A percentile compares a stretch with the other conserved stretches of the same genome.
Conservation (phyloP, 2,113 vertebrate genomes). For the Athene noctua region DNA sequence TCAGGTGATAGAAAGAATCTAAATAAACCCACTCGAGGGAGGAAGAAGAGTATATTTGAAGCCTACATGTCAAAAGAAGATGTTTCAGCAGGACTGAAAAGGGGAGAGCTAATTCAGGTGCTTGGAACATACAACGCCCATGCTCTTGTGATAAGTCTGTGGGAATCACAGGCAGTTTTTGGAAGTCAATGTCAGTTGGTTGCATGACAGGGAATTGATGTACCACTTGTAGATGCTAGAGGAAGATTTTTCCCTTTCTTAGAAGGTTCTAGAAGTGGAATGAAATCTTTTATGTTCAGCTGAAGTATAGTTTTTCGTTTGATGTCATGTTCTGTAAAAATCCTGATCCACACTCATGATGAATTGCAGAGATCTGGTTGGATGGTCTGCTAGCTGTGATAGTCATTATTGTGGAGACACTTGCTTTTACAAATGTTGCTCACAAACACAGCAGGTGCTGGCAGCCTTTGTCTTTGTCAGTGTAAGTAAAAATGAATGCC, state of each 20-base stretch:
- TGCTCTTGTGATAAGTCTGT: not conserved
- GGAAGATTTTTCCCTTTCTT: not conserved
- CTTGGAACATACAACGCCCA: not conserved
- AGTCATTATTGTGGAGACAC: not conserved
- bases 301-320: not conserved
- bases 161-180: not conserved
- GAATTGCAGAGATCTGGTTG: not conserved
- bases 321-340: not conserved
- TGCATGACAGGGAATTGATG: not conserved
- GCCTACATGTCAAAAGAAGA: constrained; percentile 84
- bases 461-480: not conserved
- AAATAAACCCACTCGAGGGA: constrained; percentile 75
- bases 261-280: not conserved
- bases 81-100: constrained; percentile 89
- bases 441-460: not conserved
- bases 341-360: not conserved
- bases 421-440: not conserved
- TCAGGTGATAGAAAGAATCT: constrained; percentile 76
- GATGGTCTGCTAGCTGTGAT: not conserved
- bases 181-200: not conserved
- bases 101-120: constrained; percentile 91
- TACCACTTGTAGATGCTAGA: not conserved
- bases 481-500: not conserved
- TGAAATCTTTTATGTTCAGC: not conserved
- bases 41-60: constrained; percentile 89